Percentiles rank a stretch among this genome's conserved stretches.
Conservation (phyloP, 2,888 invertebrate genomes). For the Halictus quadricinctus region DNA sequence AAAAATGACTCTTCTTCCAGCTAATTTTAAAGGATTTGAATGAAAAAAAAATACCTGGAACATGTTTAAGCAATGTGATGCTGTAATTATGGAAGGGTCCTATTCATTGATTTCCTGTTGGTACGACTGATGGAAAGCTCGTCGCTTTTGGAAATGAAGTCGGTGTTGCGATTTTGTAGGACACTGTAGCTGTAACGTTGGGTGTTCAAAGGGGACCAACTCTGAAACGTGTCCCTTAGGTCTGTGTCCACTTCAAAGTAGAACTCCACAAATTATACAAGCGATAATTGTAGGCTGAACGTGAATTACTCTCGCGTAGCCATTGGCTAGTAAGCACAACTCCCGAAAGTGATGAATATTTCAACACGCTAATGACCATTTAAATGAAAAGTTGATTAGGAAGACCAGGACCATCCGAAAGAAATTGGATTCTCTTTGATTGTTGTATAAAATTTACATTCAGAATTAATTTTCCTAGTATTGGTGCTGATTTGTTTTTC, state of each 20-base stretch:
- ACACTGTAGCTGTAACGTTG: not conserved
- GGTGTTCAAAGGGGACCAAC: not conserved
- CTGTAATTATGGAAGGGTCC: not conserved
- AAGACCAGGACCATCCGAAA: not conserved
- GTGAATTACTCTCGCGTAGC: not conserved
- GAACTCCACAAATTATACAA: not conserved
- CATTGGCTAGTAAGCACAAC: not conserved
- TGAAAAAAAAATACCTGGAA: not conserved
- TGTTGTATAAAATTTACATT: not conserved
- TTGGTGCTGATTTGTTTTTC: no score
- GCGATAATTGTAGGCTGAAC: constrained; percentile 2
- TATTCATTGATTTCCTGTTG: not conserved
- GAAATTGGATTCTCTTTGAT: not conserved
- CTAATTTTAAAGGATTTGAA: not conserved
- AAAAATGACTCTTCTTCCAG: not conserved
- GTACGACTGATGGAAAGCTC: not conserved
- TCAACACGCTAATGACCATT: not conserved
- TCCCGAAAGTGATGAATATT: not conserved
- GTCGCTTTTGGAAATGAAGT: not conserved
- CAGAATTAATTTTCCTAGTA: no score
- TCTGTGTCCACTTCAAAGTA: not conserved
- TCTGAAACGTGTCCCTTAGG: constrained; percentile 1
- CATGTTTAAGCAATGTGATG: not conserved
- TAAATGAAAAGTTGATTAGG: not conserved
- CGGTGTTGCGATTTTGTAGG: not conserved